Evolutionary conservation across 2,888 invertebrate genomes (phyloP), one percentile per base, ranked within the genome.

Genomic region (Monoplex corrugatus): DNA sequence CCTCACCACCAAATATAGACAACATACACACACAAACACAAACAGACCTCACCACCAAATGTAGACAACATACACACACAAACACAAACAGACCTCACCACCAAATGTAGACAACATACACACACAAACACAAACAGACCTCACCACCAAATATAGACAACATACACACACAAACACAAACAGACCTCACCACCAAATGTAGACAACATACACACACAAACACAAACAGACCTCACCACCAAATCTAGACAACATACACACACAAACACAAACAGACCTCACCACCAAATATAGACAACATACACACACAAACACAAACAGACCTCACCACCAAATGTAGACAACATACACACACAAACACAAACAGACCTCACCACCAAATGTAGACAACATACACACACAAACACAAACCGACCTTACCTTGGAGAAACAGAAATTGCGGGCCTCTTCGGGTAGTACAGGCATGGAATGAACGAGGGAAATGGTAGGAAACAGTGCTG

Each of bases 381-480:
- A 3, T 19, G 32, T 35, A 16, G 16, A 3, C 19, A 72, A 32
- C 72, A 72, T 35, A 72, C 32, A 35, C 72, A 72, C 72, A 72
- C 38, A 35, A 35, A 75, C 35, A 75, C 75, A 38, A n/a, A 10
- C 32, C 8, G 32, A 72, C 68, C 78, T 45, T n/a, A 88, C 88
- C 83, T 40, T 44, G n/a, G 83, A 44, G 32, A 88, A 88, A n/a
- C 94, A 93, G 68, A 95, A 94, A 40, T 94, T 93, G 35, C 94
- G 87, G 16, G 94, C 93, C 87, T 95, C 94, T 80, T 96, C 95
- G 8, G 95, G 95, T 57, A 93, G 91, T 8, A 95, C 95, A 8
- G 95, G 95, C 93, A 95, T 94, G 10, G 95, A 96, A 87, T 94
- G 95, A 57, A 95, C 96, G 83, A 96, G 92, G 45, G 95, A 95